Evolutionary conservation across 2,797 vertebrate genomes (phyloP).

Genomic region (Cynopterus sphinx): DNA sequence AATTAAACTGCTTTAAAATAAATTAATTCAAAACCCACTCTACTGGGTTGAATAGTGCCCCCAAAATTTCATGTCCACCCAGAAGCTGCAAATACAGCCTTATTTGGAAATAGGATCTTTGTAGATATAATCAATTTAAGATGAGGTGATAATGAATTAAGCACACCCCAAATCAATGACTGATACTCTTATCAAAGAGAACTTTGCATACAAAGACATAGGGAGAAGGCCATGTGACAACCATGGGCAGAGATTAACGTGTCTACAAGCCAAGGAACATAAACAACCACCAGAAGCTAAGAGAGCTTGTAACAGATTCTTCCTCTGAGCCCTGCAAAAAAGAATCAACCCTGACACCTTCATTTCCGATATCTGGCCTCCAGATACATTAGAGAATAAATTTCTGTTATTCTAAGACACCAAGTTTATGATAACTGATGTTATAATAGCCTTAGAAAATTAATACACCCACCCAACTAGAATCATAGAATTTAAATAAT

Average conservation of each 20-base stretch:
- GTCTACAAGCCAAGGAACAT: neutral
- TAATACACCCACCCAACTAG: neutral
- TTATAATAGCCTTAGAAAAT: neutral
- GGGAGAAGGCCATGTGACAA: neutral
- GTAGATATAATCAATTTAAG: neutral
- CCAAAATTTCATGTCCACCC: neutral
- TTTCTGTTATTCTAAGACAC: neutral
- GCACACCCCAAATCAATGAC: neutral
- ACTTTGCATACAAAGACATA: neutral
- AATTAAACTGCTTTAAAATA: conserved; percentile 18
- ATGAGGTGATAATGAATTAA: neutral
- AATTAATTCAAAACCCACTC: conserved; percentile 13
- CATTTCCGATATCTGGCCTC: conserved; percentile 1
- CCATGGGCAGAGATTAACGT: neutral
- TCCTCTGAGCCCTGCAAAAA: neutral
- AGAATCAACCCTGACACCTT: neutral
- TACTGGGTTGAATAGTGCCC: neutral
- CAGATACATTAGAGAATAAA: neutral
- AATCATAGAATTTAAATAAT: conserved; percentile 34
- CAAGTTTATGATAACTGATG: neutral
- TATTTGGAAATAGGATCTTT: neutral
- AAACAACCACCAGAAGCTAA: neutral
- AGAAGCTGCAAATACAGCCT: neutral
- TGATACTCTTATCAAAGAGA: neutral
- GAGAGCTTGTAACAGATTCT: neutral